Evolutionary conservation across 2,113 vertebrate genomes (phyloP).

Genomic region (Aptenodytes forsteri): DNA sequence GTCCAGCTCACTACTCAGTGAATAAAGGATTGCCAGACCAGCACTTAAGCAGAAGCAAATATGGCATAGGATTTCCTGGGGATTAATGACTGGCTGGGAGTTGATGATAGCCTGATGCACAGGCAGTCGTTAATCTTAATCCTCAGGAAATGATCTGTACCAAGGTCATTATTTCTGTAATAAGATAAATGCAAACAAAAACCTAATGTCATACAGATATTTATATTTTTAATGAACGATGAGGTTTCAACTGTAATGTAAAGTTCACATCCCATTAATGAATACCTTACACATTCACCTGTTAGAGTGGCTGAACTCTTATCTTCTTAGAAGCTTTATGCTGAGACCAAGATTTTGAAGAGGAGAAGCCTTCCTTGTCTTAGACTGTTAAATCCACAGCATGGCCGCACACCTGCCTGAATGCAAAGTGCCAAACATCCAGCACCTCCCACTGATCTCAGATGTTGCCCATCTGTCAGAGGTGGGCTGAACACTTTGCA

Average conservation of each 20-base stretch:
- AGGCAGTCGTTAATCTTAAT: conserved; percentile 60
- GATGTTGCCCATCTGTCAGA: not conserved
- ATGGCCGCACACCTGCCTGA: not conserved
- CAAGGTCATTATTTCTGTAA: conserved; percentile 51
- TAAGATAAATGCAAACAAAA: conserved; percentile 44
- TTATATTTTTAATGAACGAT: not conserved
- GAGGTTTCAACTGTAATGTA: not conserved
- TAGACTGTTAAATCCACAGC: not conserved
- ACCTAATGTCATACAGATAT: not conserved
- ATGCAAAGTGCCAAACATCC: not conserved
- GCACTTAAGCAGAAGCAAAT: conserved; percentile 61
- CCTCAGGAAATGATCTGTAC: conserved; percentile 25
- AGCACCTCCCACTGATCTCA: not conserved
- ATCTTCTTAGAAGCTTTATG: not conserved
- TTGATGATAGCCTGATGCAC: conserved; percentile 53
- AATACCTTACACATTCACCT: not conserved
- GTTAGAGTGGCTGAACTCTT: not conserved
- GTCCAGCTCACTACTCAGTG: not conserved
- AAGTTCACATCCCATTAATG: not conserved
- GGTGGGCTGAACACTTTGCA: not conserved
- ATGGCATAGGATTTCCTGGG: conserved; percentile 61
- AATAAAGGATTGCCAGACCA: conserved; percentile 34
- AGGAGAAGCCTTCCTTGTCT: not conserved
- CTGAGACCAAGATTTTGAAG: not conserved
- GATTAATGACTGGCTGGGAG: conserved; percentile 55